phyloP scores from a whole-genome alignment of 2,113 vertebrate genomes.

The Camelus dromedarius region DNA sequence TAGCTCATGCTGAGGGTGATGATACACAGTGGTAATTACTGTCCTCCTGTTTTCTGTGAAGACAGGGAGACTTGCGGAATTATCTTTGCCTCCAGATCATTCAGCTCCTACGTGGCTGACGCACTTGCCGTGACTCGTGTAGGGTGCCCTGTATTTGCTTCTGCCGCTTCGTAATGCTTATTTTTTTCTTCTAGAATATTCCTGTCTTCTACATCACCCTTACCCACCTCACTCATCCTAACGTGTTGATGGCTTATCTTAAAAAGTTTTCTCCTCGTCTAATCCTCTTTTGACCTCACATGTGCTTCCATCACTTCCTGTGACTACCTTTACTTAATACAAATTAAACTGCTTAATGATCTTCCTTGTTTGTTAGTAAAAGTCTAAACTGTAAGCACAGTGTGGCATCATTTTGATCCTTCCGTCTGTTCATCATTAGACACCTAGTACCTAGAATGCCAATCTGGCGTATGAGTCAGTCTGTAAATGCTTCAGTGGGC shows the following conservation, averaged over 20 bases:
- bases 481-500: fast-evolving
- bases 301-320: background rate
- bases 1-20: background rate
- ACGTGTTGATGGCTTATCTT: background rate
- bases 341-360: background rate
- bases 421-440: background rate
- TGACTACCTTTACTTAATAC: background rate
- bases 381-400: background rate
- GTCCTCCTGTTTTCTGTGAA: background rate
- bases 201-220: background rate
- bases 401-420: background rate
- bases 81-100: background rate
- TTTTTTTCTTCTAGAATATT: background rate
- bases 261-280: background rate
- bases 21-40: background rate
- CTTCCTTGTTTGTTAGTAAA: background rate
- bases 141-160: background rate
- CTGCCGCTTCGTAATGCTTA: background rate
- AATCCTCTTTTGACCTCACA: too few species aligned
- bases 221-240: background rate
- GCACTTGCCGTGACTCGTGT: background rate
- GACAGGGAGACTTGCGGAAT: background rate
- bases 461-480: background rate
- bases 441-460: background rate
- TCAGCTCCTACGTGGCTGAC: background rate